Evolutionary conservation across 2,888 invertebrate species (phyloP).

Genomic region (Callinectes sapidus): DNA sequence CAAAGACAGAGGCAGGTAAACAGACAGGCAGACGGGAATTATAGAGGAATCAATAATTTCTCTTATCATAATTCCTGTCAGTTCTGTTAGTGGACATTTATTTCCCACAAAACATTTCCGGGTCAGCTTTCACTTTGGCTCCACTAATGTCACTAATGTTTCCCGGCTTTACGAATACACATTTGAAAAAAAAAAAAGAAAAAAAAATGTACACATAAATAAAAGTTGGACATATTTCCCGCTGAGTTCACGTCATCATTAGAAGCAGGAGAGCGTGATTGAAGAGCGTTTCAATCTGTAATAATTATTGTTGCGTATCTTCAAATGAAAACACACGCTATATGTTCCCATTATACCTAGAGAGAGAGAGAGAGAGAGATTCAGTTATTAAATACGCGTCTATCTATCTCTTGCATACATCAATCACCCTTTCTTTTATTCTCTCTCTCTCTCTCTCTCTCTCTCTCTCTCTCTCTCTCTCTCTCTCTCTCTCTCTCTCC

Average conservation of each 20-base stretch:
- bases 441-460: constrained; percentile 1
- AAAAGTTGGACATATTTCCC: neutral
- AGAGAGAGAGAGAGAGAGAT: neutral
- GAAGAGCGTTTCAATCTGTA: constrained; percentile 7
- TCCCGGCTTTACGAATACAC: neutral
- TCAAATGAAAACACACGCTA: neutral
- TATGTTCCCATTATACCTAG: neutral
- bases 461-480: constrained; percentile 1
- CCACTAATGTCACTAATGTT: neutral
- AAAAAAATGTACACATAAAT: neutral
- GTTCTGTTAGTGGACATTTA: neutral
- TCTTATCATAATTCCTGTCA: neutral
- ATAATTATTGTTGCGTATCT: constrained; percentile 5
- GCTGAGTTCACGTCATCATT: constrained; percentile 3
- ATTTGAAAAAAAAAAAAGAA: too few species aligned
- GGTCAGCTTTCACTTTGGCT: neutral
- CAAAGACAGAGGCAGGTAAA: too few species aligned
- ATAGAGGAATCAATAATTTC: neutral
- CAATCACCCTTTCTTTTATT: neutral
- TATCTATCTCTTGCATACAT: neutral
- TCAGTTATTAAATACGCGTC: neutral
- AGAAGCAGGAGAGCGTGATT: neutral
- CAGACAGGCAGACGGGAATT: too few species aligned
- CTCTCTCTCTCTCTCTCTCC: neutral
- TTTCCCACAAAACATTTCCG: neutral